Evolutionary conservation across 2,797 vertebrate species (phyloP), one percentile per base, ranked within the genome.

Genomic region (Pseudochirops corinnae): DNA sequence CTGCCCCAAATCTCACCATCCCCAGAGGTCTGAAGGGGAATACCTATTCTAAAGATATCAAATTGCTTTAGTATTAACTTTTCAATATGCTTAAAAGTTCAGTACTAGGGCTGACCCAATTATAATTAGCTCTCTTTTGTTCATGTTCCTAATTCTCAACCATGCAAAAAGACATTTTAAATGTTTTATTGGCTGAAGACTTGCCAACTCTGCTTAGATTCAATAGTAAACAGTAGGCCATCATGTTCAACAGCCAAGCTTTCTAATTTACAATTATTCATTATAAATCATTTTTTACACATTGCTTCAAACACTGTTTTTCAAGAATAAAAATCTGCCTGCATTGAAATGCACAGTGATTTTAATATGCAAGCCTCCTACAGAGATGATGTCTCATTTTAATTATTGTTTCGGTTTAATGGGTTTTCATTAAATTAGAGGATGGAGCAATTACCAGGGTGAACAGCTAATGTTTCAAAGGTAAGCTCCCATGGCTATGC

Each of bases 331-430:
- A 97, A 98, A 98, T 98, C 95, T 0, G 91, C 98, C 97, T 95
- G 97, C 96, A 93, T 94, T 94, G 97, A 98, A 98, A 98, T 98
- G 97, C 97, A 98, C 92, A 50, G 97, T 96, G 97, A 98, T 98
- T 98, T 99, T 99, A 99, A 99, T 98, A 99, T 98, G 98, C 98
- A 98, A 98, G 92, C 98, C 98, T 98, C 99, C 98, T 98, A 99
- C 98, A 31, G 98, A 98, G 98, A 98, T 98, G 98, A 99, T 99
- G 99, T 98, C 98, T 99, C 98, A 98, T 99, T 99, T 99, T 99
- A 99, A 99, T 99, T 99, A 99, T 99, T 99, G 98, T 98, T 99
- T 99, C 97, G 52, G 97, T 99, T 99, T 99, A 99, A 99, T 99
- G 98, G 98, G 98, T 99, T 99, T 99, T 99, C 98, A 99, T 99